These are phyloP conservation scores for Metaphire vulgaris DNA, from an alignment of 1,140 invertebrate species.

Conservation along the genomic window DNA sequence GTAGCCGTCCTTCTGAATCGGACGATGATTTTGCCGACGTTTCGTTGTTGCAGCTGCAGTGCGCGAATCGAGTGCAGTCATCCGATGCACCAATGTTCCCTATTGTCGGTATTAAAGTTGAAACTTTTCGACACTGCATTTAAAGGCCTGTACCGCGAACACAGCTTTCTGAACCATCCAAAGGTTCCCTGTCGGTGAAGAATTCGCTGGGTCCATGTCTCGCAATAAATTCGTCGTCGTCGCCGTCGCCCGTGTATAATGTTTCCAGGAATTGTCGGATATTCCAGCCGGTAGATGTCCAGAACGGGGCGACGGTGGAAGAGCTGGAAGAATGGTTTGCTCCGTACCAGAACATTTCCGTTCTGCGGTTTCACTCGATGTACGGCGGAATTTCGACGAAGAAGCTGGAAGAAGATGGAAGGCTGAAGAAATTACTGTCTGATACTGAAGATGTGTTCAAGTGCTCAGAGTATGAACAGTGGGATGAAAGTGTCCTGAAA, in stretches of 20 bases:
- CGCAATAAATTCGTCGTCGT: neutral
- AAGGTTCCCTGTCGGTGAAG: conserved; percentile 4
- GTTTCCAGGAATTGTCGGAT: neutral
- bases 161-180: conserved; percentile 23
- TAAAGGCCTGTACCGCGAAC: conserved; percentile 21
- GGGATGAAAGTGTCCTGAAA: conserved; percentile 14
- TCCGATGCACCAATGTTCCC: conserved; percentile 23
- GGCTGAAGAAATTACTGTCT: neutral
- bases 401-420: neutral
- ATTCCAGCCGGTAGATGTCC: neutral
- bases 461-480: conserved; percentile 28
- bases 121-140: conserved; percentile 20
- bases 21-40: conserved; percentile 21
- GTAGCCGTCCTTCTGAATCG: conserved; percentile 12
- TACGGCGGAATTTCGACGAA: conserved; percentile 14
- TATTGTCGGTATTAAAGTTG: conserved; percentile 25
- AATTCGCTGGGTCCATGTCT: neutral
- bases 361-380: conserved; percentile 24
- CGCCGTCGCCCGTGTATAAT: neutral
- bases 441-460: conserved; percentile 8
- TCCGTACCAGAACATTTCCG: conserved; percentile 1
- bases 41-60: conserved; percentile 27
- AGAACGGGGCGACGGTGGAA: neutral
- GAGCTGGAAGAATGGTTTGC: conserved; percentile 21
- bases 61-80: conserved; percentile 5